These are phyloP conservation scores for Coleophora flavipennella DNA, from an alignment of 2,888 invertebrate species.

Conservation along the genomic window DNA sequence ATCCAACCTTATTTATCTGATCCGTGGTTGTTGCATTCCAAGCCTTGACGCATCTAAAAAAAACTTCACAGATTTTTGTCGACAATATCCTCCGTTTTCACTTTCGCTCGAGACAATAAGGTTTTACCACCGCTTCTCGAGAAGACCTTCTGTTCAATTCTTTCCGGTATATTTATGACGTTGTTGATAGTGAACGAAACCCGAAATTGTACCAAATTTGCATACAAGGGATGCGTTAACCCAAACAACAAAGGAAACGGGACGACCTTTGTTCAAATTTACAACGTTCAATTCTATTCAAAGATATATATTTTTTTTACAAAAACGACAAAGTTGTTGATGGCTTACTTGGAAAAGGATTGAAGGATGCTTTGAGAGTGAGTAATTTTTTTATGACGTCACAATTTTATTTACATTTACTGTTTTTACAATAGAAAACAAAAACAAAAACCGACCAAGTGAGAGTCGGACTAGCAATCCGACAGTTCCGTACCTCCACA, in stretches of 20 bases:
- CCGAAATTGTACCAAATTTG: constrained; percentile 45
- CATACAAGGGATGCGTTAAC: constrained; percentile 45
- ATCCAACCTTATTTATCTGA: too few relatives aligned
- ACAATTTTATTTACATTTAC: constrained; percentile 1
- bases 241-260: constrained; percentile 11
- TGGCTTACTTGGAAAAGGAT: constrained; percentile 30
- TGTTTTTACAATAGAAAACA: neutral
- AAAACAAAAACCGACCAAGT: too few relatives aligned
- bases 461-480: too few relatives aligned
- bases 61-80: too few relatives aligned
- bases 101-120: constrained; percentile 22
- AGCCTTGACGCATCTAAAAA: too few relatives aligned
- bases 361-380: constrained; percentile 18
- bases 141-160: constrained; percentile 21
- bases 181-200: constrained; percentile 36
- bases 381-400: neutral
- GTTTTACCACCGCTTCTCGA: constrained; percentile 19
- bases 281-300: constrained; percentile 27
- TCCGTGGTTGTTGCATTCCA: too few relatives aligned
- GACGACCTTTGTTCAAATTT: constrained; percentile 19
- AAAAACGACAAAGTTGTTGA: constrained; percentile 20
- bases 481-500: too few relatives aligned
- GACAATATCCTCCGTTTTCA: constrained; percentile 11
- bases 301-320: constrained; percentile 22
- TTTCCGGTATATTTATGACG: constrained; percentile 35